A percentile compares a stretch with the other conserved stretches of the same genome.
phyloP scores from a whole-genome alignment of 2,113 vertebrate species.

The Crocuta crocuta region DNA sequence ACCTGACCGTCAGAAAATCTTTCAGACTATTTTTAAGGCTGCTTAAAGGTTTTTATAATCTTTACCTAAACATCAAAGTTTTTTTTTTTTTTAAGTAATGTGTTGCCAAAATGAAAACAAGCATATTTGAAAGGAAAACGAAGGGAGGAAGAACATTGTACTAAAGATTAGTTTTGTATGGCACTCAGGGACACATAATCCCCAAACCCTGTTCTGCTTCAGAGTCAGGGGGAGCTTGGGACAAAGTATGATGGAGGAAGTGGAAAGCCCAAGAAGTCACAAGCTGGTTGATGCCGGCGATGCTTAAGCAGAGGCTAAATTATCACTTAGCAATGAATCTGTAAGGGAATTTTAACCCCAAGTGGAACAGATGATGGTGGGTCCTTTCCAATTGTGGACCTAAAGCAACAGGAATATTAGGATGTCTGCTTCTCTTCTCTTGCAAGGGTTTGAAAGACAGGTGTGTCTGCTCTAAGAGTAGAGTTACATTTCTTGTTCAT shows the following conservation, averaged over 20 bases:
- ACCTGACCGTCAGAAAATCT: neutral
- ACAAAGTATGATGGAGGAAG: neutral
- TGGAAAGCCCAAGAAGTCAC: neutral
- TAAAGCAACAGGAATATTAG: neutral
- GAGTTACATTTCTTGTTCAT: neutral
- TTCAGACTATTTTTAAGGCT: conserved; percentile 24
- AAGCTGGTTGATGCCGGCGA: neutral
- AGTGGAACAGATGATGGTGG: neutral
- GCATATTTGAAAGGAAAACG: neutral
- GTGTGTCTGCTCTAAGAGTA: neutral
- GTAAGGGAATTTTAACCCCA: neutral
- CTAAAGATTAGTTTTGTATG: neutral
- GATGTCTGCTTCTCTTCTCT: neutral
- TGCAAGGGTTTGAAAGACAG: neutral
- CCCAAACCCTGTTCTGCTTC: neutral
- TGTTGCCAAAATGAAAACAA: neutral
- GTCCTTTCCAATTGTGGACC: neutral
- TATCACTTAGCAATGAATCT: neutral
- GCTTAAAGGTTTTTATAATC: neutral
- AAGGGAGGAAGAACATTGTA: neutral
- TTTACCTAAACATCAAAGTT: neutral
- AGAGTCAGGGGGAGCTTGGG: neutral
- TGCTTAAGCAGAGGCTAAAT: neutral
- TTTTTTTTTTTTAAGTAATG: neutral
- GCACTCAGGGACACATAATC: neutral